phyloP scores from a whole-genome alignment of 2,797 vertebrate genomes.

The Microctenopoma stevenorrisi region DNA sequence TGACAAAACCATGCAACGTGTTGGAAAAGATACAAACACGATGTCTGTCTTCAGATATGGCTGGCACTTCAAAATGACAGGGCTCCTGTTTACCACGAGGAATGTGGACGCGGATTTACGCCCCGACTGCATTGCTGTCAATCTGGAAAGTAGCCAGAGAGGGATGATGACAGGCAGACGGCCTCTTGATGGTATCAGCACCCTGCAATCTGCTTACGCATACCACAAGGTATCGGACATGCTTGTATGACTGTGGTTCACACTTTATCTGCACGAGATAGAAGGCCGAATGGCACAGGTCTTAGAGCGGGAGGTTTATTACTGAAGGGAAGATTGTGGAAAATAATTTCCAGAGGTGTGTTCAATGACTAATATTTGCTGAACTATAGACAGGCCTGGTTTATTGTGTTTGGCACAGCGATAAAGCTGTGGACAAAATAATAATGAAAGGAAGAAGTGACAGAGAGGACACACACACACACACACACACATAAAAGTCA shows the following conservation, averaged over 20 bases:
- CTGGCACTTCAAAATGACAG: slow-evolving; percentile 52
- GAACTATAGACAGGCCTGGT: slow-evolving; percentile 11
- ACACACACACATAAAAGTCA: slow-evolving; percentile 46
- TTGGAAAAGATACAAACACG: slow-evolving; percentile 46
- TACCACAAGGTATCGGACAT: slow-evolving; percentile 74
- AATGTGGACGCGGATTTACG: slow-evolving; percentile 56
- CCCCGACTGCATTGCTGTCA: slow-evolving; percentile 65
- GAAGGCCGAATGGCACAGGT: slow-evolving; percentile 58
- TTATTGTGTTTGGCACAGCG: slow-evolving; percentile 26
- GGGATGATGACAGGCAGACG: slow-evolving; percentile 72
- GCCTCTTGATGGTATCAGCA: slow-evolving; percentile 67
- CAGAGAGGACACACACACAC: slow-evolving; percentile 12
- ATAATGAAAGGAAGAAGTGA: slow-evolving; percentile 17
- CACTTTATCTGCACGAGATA: slow-evolving; percentile 62
- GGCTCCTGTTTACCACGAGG: slow-evolving; percentile 63
- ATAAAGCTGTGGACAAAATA: slow-evolving; percentile 25
- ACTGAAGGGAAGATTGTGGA: slow-evolving; percentile 24
- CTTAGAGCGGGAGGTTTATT: slow-evolving; percentile 34
- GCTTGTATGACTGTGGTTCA: slow-evolving; percentile 67
- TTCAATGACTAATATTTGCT: slow-evolving; percentile 14
- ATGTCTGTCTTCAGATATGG: slow-evolving; percentile 43
- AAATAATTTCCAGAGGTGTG: slow-evolving; percentile 49
- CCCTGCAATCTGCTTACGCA: slow-evolving; percentile 67
- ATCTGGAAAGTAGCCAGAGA: slow-evolving; percentile 67
- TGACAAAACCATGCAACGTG: slow-evolving; percentile 41